Conservation (phyloP, 2,113 vertebrate species). For the Chroicocephalus ridibundus region DNA sequence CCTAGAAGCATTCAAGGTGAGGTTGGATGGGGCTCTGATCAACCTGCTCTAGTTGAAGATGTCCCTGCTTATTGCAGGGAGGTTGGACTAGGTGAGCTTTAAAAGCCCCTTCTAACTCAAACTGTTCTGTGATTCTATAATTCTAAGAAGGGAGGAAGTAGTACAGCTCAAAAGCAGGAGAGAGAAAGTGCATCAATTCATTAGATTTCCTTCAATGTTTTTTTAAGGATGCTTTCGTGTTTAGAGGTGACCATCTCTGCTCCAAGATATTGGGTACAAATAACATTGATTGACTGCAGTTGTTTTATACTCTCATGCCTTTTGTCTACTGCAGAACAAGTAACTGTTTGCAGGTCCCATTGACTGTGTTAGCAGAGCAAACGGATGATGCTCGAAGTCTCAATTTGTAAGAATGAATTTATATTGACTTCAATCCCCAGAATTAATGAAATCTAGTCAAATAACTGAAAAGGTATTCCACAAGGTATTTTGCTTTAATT, state of each 20-base stretch:
- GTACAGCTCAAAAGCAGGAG: not conserved
- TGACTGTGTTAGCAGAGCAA: slow-evolving; percentile 34
- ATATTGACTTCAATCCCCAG: slow-evolving; percentile 57
- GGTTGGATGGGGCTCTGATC: not conserved
- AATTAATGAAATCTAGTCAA: slow-evolving; percentile 69
- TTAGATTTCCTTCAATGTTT: not conserved
- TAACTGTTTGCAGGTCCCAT: not conserved
- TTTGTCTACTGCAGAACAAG: not conserved
- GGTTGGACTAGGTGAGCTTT: not conserved
- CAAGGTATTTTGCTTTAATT: slow-evolving; percentile 69
- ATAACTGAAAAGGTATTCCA: slow-evolving; percentile 56
- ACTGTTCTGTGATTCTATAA: not conserved
- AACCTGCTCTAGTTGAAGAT: not conserved
- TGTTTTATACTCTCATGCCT: not conserved
- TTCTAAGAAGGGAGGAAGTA: not conserved
- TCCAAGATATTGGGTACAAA: slow-evolving; percentile 19
- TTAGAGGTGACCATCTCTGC: slow-evolving; percentile 19
- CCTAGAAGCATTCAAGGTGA: not conserved
- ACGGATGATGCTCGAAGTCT: not conserved
- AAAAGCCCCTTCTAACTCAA: not conserved
- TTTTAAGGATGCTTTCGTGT: slow-evolving; percentile 11
- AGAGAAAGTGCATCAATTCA: not conserved
- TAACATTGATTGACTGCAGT: slow-evolving; percentile 20
- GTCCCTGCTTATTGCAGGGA: not conserved
- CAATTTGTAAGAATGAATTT: slow-evolving; percentile 48